Evolutionary conservation across 2,888 invertebrate genomes (phyloP), one percentile per base, ranked within the genome.

Genomic region (Trachelus stipa): DNA sequence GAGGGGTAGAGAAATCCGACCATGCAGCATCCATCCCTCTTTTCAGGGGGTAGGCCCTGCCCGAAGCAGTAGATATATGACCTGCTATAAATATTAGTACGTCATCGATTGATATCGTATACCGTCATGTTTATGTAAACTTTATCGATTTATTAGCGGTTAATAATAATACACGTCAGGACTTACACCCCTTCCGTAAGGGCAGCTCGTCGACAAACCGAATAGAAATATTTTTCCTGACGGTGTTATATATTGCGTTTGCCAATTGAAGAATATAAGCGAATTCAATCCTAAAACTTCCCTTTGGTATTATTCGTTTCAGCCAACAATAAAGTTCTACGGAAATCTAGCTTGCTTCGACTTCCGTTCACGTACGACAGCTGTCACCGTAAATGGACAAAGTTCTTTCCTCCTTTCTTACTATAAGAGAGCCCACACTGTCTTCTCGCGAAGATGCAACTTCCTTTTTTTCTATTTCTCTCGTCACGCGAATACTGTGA

Each of bases 81-180:
- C 76, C 73, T 40, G 34, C 75, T 73, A 77, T 79, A 80, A 81
- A 80, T 77, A 81, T 81, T 79, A 79, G 73, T 80, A 74, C 75
- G 81, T 77, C 79, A 81, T 81, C 80, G 80, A 81, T 81, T 77
- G 80, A 80, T 74, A 76, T 73, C 37, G 30, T 34, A 73, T 34
- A 35, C 30, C 30, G 34, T 75, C 56, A 56, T 23, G 56, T 56
- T 56, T 56, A 56, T 56, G 56, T 56, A 56, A 56, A 56, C 9
- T 56, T 56, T 56, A 56, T 56, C 56, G 56, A 56, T 34, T 76
- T 56, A 34, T 73, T 77, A 40, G 30, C 69, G 30, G 37, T 77
- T 74, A 2, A 56, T 56, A 56, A 56, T 56, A 56, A 56, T 56
- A 56, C 6, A 2, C 6, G 9, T 6, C 9, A 56, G 56, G 2